phyloP scores from a whole-genome alignment of 2,888 invertebrate genomes.

The Eucera pruinosa region DNA sequence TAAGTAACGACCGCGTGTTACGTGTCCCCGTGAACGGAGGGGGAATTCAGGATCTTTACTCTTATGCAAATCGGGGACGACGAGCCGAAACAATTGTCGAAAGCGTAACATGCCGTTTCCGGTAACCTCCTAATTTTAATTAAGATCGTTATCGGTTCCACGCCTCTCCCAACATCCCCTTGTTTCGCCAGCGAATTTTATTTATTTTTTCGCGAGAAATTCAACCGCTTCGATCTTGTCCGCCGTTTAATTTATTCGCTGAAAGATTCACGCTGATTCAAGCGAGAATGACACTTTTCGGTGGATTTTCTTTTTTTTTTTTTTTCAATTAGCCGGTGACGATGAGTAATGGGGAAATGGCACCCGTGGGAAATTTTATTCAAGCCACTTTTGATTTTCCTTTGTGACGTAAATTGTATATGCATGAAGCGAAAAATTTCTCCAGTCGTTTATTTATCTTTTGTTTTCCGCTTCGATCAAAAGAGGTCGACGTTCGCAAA shows the following conservation, averaged over 20 bases:
- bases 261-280: not conserved
- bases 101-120: slow-evolving; percentile 51
- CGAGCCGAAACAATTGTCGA: slow-evolving; percentile 61
- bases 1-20: slow-evolving; percentile 56
- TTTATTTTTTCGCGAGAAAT: not conserved
- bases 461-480: too few relatives aligned
- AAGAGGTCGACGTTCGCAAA: too few relatives aligned
- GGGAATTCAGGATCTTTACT: slow-evolving; percentile 63
- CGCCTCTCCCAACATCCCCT: slow-evolving; percentile 13
- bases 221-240: slow-evolving; percentile 3
- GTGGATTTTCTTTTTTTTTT: not conserved
- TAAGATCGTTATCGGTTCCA: slow-evolving; percentile 62
- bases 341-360: not conserved
- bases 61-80: slow-evolving; percentile 73
- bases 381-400: too few relatives aligned
- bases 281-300: slow-evolving; percentile 3
- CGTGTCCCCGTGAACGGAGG: slow-evolving; percentile 48
- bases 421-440: not conserved
- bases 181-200: not conserved
- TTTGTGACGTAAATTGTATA: too few relatives aligned
- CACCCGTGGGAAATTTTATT: not conserved
- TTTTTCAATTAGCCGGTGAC: not conserved
- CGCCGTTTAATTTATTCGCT: slow-evolving; percentile 17
- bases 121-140: slow-evolving; percentile 66
- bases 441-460: too few relatives aligned